Conservation (phyloP, 2,113 vertebrate species). For the Halcyon senegalensis region DNA sequence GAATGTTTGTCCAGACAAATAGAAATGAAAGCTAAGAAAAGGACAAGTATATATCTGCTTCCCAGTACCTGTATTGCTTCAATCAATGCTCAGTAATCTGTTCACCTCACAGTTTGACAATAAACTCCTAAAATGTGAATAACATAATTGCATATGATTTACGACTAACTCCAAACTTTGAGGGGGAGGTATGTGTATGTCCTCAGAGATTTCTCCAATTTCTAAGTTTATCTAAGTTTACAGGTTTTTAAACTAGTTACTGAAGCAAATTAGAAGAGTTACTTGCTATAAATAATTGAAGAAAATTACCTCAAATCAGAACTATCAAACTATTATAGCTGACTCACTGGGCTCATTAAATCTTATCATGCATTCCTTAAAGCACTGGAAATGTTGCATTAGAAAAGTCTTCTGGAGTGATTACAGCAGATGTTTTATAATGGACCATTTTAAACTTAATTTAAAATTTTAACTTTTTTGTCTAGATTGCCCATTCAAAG, state of each 20-base stretch:
- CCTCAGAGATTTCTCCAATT: constrained; percentile 59
- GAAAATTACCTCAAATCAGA: constrained; percentile 61
- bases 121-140: constrained; percentile 29
- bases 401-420: constrained; percentile 10
- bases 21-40: constrained; percentile 4
- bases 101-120: constrained; percentile 19
- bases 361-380: constrained; percentile 50
- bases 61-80: constrained; percentile 44
- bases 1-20: constrained; percentile 78
- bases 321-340: constrained; percentile 23
- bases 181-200: constrained; percentile 47
- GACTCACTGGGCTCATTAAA: constrained; percentile 35
- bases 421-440: constrained; percentile 46
- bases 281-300: constrained; percentile 52
- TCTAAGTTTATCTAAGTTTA: constrained; percentile 69
- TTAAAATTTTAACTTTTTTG: constrained; percentile 6
- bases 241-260: constrained; percentile 46
- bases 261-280: constrained; percentile 56
- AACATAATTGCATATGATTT: not conserved
- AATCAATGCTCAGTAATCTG: constrained; percentile 1
- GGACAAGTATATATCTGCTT: not conserved
- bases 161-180: not conserved
- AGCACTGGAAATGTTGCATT: constrained; percentile 52
- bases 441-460: constrained; percentile 25
- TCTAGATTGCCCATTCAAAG: constrained; percentile 78